Base-by-base conservation (phyloP, 2,113 vertebrate species). In the Macroglossus sobrinus region DNA sequence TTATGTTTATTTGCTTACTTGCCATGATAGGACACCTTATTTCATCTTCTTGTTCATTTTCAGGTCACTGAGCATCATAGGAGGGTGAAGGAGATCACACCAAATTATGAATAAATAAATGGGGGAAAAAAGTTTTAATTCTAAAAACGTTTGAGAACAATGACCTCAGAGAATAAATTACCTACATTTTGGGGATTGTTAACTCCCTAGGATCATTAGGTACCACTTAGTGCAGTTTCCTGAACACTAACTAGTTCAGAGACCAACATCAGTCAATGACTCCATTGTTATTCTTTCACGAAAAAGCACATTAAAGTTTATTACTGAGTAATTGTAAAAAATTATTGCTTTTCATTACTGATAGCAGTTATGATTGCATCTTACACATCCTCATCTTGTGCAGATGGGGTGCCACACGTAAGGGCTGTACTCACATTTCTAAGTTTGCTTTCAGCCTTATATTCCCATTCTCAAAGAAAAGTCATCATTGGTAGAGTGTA, bases 291-390 rank as follows among this genome's bases (percentile, higher is more conserved):
- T 84, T 89, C 82, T 93, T 85, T 55, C 75, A 90, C 7, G 18
- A 91, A 91, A 93, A 95, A 80, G 55, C 50, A 74, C 68, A 95
- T 96, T 95, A 72, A 93, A 88, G 35, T 94, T 95, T 97, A 97
- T 95, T 96, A 89, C 76, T 88, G 61, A 90, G n/a, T 81, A 91
- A 96, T 97, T 96, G 91, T 74, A 68, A 96, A 96, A 96, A 94
- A 82, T 50, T 64, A 94, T 93, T 88, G 91, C 72, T 96, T 94
- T 97, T 96, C n/a, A 78, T 89, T 84, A 82, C 91, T 85, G 57
- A 91, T 68, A 92, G 75, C 86, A 96, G 86, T 93, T 93, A 87
- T 71, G 63, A 81, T 69, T 93, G 8, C 16, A 59, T 95, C 94
- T 84, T 24, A 30, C 13, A n/a, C 76, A 30, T 69, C 68, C 33